phyloP scores from a whole-genome alignment of 2,113 vertebrate genomes.

The Marmota monax region DNA sequence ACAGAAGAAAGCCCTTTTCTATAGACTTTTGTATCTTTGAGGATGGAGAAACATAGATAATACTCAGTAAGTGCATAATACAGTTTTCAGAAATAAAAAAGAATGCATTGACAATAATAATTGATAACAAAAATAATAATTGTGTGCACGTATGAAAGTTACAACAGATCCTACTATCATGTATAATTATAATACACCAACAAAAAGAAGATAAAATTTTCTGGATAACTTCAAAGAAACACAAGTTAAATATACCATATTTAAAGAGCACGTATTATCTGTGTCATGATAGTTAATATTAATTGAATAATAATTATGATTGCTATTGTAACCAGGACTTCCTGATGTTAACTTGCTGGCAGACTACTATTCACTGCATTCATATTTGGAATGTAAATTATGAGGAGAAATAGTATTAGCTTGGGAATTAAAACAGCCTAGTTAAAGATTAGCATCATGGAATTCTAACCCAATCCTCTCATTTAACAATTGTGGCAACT shows the following conservation, averaged over 20 bases:
- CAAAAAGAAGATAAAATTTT: not conserved
- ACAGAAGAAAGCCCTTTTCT: not conserved
- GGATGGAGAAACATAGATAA: not conserved
- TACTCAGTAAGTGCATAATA: not conserved
- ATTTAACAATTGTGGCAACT: slow-evolving; percentile 63
- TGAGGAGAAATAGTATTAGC: slow-evolving; percentile 20
- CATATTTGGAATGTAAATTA: slow-evolving; percentile 45
- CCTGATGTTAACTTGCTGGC: not conserved
- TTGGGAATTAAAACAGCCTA: slow-evolving; percentile 75
- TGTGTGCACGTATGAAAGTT: too few species aligned
- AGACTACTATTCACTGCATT: not conserved
- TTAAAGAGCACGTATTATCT: not conserved
- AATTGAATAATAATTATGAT: slow-evolving; percentile 5
- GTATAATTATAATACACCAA: too few species aligned
- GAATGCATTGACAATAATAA: not conserved
- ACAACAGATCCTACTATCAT: too few species aligned
- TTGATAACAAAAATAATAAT: not conserved
- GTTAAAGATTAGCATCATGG: slow-evolving; percentile 53
- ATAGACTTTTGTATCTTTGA: not conserved
- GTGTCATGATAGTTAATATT: not conserved
- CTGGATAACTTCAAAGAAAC: slow-evolving; percentile 1
- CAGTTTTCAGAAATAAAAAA: not conserved
- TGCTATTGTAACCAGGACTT: not conserved
- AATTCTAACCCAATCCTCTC: slow-evolving; percentile 58
- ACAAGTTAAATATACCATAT: not conserved